Percentiles rank a stretch among this genome's conserved stretches.
Conservation (phyloP, 2,888 invertebrate species). For the Drosophila mercatorum region DNA sequence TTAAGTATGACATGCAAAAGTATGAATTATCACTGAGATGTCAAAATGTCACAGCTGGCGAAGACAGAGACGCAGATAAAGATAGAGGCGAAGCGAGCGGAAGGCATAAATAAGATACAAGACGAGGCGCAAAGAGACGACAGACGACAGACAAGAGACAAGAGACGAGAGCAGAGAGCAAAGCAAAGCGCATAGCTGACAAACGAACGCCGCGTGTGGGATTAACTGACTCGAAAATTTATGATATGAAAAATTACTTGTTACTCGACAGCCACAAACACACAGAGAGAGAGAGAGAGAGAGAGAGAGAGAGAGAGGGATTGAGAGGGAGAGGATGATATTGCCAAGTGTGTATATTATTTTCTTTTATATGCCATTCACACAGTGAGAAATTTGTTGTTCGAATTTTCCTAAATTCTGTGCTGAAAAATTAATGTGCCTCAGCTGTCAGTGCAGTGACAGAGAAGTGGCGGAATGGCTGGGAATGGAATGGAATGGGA, state of each 20-base stretch:
- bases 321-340: neutral
- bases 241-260: slow-evolving; percentile 82
- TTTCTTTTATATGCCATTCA: slow-evolving; percentile 41
- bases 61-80: slow-evolving; percentile 64
- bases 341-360: slow-evolving; percentile 66
- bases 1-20: slow-evolving; percentile 84
- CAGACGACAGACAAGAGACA: neutral
- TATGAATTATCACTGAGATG: slow-evolving; percentile 84
- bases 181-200: slow-evolving; percentile 40
- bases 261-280: slow-evolving; percentile 53
- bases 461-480: slow-evolving; percentile 60
- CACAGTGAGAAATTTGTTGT: slow-evolving; percentile 61
- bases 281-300: slow-evolving; percentile 13
- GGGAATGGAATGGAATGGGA: slow-evolving; percentile 37
- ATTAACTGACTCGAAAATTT: slow-evolving; percentile 82
- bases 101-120: slow-evolving; percentile 64
- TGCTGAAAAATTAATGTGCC: slow-evolving; percentile 77
- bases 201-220: slow-evolving; percentile 81
- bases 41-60: slow-evolving; percentile 81
- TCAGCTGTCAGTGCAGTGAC: slow-evolving; percentile 76
- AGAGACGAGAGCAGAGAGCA: slow-evolving; percentile 20
- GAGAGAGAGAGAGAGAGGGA: slow-evolving; percentile 12
- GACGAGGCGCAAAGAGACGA: slow-evolving; percentile 9
- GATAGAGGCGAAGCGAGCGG: slow-evolving; percentile 49
- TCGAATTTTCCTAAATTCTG: slow-evolving; percentile 72